Conservation (phyloP, 1,140 invertebrate species). For the Diachasmimorpha longicaudata region DNA sequence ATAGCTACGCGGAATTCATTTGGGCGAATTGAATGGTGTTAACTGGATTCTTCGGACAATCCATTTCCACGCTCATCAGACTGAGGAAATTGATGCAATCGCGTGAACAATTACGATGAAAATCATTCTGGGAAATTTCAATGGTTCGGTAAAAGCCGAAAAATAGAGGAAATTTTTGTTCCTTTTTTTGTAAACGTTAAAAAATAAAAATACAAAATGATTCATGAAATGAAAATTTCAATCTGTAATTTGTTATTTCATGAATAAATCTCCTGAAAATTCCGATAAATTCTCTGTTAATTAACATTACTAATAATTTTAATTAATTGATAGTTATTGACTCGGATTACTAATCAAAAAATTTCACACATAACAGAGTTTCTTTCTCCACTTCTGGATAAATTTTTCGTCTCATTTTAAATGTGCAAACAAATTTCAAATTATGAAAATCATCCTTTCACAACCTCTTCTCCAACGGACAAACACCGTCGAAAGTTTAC, state of each 20-base stretch:
- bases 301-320: too few species aligned
- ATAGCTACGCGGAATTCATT: not conserved
- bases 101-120: conserved; percentile 16
- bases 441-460: not conserved
- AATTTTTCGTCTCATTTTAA: not conserved
- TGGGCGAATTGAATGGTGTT: not conserved
- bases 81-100: conserved; percentile 38
- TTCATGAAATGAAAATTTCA: too few species aligned
- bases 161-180: not conserved
- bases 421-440: not conserved
- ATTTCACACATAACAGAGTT: not conserved
- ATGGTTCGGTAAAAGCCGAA: not conserved
- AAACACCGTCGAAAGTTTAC: not conserved
- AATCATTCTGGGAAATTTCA: not conserved
- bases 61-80: conserved; percentile 36
- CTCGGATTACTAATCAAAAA: too few species aligned
- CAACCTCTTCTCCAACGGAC: not conserved
- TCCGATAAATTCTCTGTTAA: too few species aligned
- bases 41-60: conserved; percentile 29
- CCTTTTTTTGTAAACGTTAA: too few species aligned
- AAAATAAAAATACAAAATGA: too few species aligned
- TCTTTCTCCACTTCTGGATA: not conserved
- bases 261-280: too few species aligned
- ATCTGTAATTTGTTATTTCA: too few species aligned
- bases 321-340: too few species aligned